These are phyloP conservation scores for Phrynosoma platyrhinos DNA, from an alignment of 2,113 vertebrate genomes.

Conservation along the genomic window DNA sequence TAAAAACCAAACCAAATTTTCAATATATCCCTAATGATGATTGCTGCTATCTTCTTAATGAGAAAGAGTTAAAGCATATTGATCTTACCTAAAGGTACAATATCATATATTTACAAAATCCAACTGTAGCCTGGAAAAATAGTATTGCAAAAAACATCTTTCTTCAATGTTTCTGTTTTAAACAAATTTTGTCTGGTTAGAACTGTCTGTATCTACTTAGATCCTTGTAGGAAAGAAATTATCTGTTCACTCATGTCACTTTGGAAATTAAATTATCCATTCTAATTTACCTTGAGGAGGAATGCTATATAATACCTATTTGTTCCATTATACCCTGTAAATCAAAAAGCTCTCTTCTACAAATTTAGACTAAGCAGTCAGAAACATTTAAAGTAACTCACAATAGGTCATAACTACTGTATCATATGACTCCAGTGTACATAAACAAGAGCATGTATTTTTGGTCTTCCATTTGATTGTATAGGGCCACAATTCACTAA, in stretches of 20 bases:
- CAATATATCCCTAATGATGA: neutral
- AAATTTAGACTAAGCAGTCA: conserved; percentile 65
- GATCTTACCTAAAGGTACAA: conserved; percentile 40
- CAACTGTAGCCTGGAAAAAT: conserved; percentile 57
- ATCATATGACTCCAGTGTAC: conserved; percentile 47
- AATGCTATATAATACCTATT: conserved; percentile 72
- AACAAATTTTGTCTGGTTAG: conserved; percentile 79
- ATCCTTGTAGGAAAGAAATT: conserved; percentile 78
- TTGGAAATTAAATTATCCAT: conserved; percentile 80
- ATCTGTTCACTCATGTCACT: conserved; percentile 71
- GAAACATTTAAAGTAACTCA: conserved; percentile 59
- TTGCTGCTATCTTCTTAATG: conserved; percentile 26
- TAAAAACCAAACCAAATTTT: no score
- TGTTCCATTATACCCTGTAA: conserved; percentile 69
- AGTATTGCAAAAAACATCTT: conserved; percentile 75
- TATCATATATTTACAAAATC: conserved; percentile 51
- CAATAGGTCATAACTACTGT: conserved; percentile 55
- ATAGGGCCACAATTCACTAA: no score
- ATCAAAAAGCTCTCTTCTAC: conserved; percentile 62
- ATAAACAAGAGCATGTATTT: conserved; percentile 5
- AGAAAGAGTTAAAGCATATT: conserved; percentile 63
- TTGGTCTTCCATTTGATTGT: no score
- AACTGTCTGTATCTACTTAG: conserved; percentile 73
- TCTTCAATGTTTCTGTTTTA: conserved; percentile 70
- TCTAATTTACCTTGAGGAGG: conserved; percentile 71